Evolutionary conservation across 2,888 invertebrate genomes (phyloP), one percentile per base, ranked within the genome.

Genomic region (Scaptomyza parva): DNA sequence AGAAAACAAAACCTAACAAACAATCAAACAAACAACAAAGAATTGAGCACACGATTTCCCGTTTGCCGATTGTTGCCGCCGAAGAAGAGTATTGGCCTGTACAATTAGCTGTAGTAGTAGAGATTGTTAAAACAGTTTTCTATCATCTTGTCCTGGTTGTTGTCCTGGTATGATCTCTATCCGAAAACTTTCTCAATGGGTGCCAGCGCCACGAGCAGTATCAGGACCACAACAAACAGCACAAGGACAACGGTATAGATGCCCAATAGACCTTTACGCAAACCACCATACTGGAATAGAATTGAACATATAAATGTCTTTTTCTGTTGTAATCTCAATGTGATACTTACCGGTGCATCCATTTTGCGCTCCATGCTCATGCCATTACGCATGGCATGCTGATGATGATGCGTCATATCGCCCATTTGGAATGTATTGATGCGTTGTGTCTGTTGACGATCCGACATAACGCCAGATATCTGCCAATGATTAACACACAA

Each of bases 381-480:
- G 75, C 94, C 93, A 63, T 94, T 94, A 1, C 94, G 90, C 70
- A 92, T 92, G 43, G 94, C 94, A 41, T 89, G 88, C 70, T 90
- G 90, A 14, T 88, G 87, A 57, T 86, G 84, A 55, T 88, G 86
- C 17, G 94, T 93, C 89, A 95, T 93, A 89, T 97, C 96, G 89
- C 96, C 96, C 96, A 97, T 96, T 26, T 96, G 96, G 93, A 97
- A 96, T 6, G 96, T 94, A 86, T 96, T 96, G 28, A 96, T 94
- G 64, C 96, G 93, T 53, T 95, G 95, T 69, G 94, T 93, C 81
- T 94, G 94, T 62, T 95, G 94, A 51, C 94, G 93, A 86, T 97
- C 97, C 12, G 96, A 95, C 20, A 95, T 93, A 89, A 96, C 96
- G 65, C 95, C 95, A 57, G 95, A 93, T 84, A 96, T 92, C 96